Conservation (phyloP, 2,113 vertebrate species). For the Brienomyrus brachyistius region DNA sequence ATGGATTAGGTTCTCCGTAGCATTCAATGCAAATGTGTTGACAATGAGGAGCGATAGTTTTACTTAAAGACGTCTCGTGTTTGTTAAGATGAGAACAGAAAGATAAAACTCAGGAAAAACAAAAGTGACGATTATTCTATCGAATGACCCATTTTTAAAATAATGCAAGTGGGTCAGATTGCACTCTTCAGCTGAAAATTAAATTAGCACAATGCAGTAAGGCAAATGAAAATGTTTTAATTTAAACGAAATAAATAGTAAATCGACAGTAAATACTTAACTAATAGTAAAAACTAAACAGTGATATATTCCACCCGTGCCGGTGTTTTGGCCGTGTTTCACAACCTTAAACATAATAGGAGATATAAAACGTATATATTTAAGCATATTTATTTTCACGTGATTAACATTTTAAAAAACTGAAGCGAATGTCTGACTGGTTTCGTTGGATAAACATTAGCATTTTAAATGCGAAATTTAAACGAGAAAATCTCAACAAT, state of each 20-base stretch:
- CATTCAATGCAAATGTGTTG: constrained; percentile 14
- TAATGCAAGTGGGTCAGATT: not conserved
- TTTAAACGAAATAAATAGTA: not conserved
- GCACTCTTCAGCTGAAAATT: not conserved
- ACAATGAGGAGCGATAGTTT: not conserved
- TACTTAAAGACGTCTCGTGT: not conserved
- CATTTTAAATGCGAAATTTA: not conserved
- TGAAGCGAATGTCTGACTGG: not conserved
- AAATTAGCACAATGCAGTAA: not conserved
- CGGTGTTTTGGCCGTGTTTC: not conserved
- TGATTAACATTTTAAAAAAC: not conserved
- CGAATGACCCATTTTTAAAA: not conserved
- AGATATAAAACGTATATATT: not conserved
- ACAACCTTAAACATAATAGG: not conserved
- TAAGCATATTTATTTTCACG: not conserved
- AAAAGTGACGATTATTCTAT: not conserved
- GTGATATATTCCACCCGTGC: not conserved
- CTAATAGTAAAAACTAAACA: not conserved
- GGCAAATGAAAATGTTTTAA: not conserved
- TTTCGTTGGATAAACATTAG: not conserved
- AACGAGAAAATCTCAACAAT: not conserved
- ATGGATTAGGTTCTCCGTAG: not conserved
- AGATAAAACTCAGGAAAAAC: not conserved
- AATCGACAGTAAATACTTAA: not conserved
- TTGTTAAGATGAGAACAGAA: not conserved